phyloP scores from a whole-genome alignment of 2,797 vertebrate genomes.

The Hippopotamyrus pictus region DNA sequence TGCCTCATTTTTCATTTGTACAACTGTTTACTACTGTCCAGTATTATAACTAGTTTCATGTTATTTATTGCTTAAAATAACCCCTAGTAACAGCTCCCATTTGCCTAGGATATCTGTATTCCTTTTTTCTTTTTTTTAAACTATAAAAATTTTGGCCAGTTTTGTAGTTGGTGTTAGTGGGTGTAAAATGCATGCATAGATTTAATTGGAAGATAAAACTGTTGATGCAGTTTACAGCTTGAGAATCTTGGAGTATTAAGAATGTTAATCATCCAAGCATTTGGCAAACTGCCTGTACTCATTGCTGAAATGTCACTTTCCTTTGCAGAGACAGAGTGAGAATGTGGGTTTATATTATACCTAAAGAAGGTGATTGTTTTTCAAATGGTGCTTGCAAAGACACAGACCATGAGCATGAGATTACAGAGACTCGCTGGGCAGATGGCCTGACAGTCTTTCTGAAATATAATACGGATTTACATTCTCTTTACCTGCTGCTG shows the following conservation, averaged over 20 bases:
- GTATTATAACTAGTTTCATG: neutral
- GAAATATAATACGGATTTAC: neutral
- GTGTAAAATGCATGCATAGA: neutral
- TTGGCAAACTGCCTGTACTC: neutral
- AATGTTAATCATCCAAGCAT: neutral
- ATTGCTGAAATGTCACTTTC: neutral
- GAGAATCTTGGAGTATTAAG: neutral
- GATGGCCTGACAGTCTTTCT: neutral
- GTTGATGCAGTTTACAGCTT: neutral
- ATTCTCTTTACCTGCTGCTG: neutral
- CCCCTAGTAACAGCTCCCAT: neutral
- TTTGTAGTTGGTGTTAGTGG: neutral
- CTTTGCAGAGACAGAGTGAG: neutral
- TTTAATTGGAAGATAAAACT: constrained; percentile 14
- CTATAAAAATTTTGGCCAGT: neutral
- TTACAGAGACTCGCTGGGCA: neutral
- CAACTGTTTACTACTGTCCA: neutral
- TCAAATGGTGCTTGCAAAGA: neutral
- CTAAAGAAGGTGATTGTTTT: neutral
- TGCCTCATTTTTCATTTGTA: neutral
- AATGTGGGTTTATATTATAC: neutral
- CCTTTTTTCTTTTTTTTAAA: neutral
- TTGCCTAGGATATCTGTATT: neutral
- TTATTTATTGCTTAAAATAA: neutral
- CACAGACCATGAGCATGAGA: neutral